phyloP scores from a whole-genome alignment of 2,888 invertebrate genomes.

The Teleiodes luculella region DNA sequence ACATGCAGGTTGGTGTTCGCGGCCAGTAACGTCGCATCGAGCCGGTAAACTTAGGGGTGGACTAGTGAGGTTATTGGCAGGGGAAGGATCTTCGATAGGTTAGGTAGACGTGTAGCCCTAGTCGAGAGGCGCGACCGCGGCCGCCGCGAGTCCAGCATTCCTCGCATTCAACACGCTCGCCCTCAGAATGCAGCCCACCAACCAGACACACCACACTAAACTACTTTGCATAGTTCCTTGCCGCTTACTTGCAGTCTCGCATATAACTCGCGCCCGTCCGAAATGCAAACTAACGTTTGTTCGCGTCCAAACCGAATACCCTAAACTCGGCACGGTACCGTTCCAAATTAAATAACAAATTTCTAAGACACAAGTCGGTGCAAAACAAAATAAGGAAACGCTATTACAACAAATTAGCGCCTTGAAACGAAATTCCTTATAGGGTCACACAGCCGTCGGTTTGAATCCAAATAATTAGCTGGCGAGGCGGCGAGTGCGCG shows the following conservation, averaged over 20 bases:
- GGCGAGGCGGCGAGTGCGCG: conserved; percentile 60
- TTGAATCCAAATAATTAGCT: conserved; percentile 67
- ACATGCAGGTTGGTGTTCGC: conserved; percentile 63
- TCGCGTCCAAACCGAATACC: conserved; percentile 19
- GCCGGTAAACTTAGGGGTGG: conserved; percentile 57
- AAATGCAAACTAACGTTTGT: conserved; percentile 18
- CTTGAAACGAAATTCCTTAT: conserved; percentile 52
- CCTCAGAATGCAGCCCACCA: conserved; percentile 68
- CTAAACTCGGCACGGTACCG: neutral
- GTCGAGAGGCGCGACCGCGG: conserved; percentile 16
- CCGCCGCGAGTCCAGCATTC: conserved; percentile 56
- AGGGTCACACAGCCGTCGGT: conserved; percentile 53
- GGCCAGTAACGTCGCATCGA: conserved; percentile 51
- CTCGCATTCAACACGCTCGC: conserved; percentile 64
- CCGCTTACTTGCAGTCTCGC: conserved; percentile 41
- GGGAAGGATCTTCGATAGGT: too few relatives aligned
- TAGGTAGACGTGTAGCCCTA: too few relatives aligned
- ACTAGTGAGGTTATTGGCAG: too few relatives aligned
- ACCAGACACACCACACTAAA: conserved; percentile 57
- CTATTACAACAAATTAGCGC: conserved; percentile 46
- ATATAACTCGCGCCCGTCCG: conserved; percentile 16
- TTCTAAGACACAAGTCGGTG: conserved; percentile 27
- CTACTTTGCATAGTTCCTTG: conserved; percentile 61
- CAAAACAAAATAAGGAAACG: conserved; percentile 42
- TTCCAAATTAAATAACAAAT: conserved; percentile 26